Evolutionary conservation across 2,113 vertebrate species (phyloP).

Genomic region (Haliaeetus leucogaster): DNA sequence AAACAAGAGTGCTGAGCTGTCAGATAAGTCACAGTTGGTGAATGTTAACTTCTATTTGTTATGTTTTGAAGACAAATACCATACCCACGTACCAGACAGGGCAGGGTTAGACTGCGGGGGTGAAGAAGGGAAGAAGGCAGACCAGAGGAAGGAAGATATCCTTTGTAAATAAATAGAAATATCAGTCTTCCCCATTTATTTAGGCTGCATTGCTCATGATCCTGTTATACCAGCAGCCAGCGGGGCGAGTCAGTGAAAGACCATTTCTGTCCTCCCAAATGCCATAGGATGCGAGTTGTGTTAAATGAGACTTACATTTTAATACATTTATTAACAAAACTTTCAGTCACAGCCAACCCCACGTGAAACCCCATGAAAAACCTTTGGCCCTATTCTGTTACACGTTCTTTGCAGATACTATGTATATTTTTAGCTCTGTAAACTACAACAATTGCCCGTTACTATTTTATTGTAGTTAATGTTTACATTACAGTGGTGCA

Average conservation of each 20-base stretch:
- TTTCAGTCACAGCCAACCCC: background rate
- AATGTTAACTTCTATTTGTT: conserved; percentile 40
- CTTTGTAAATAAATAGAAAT: conserved; percentile 59
- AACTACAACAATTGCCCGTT: background rate
- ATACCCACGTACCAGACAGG: conserved; percentile 47
- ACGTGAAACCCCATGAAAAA: background rate
- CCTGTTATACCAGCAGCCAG: background rate
- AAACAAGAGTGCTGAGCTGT: conserved; percentile 26
- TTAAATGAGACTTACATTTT: background rate
- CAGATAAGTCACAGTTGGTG: conserved; percentile 43
- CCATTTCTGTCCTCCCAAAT: background rate
- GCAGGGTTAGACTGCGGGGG: conserved; percentile 57
- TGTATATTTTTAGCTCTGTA: background rate
- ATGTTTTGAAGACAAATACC: conserved; percentile 42
- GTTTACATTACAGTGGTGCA: background rate
- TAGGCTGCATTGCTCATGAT: conserved; percentile 25
- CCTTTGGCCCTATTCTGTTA: background rate
- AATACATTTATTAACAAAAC: background rate
- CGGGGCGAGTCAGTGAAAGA: background rate
- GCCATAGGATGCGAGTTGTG: background rate
- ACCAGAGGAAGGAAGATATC: conserved; percentile 63
- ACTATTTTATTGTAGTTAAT: background rate
- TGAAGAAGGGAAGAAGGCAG: conserved; percentile 52
- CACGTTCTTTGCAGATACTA: background rate
- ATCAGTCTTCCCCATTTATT: conserved; percentile 10